These are phyloP conservation scores for Neodiprion fabricii DNA, from an alignment of 1,140 invertebrate genomes.

Conservation along the genomic window DNA sequence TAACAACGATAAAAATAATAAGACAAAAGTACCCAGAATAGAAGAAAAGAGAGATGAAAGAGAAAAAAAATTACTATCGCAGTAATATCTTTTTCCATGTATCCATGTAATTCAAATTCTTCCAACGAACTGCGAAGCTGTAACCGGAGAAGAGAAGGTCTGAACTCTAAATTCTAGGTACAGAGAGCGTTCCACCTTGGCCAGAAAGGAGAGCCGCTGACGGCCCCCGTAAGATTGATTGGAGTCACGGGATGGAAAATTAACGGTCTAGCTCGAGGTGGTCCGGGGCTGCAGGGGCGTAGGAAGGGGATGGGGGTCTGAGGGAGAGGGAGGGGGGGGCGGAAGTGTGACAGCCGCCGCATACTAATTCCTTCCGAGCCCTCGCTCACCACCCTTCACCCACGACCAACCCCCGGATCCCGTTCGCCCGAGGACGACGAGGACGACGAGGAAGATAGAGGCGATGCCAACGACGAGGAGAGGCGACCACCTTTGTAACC, in stretches of 20 bases:
- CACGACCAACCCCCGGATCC: constrained; percentile 22
- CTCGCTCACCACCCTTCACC: not conserved
- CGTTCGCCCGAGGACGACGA: constrained; percentile 23
- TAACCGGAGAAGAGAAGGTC: not conserved
- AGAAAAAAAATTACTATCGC: no score
- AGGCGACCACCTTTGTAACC: constrained; percentile 15
- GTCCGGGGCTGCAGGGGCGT: constrained; percentile 14
- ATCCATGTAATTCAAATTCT: not conserved
- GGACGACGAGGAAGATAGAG: not conserved
- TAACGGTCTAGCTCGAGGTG: constrained; percentile 49
- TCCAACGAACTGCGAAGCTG: not conserved
- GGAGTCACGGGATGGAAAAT: constrained; percentile 61
- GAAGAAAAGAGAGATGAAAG: not conserved
- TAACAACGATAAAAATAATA: not conserved
- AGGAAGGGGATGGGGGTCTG: constrained; percentile 30
- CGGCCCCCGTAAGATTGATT: constrained; percentile 55
- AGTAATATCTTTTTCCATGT: not conserved
- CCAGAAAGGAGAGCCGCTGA: constrained; percentile 46
- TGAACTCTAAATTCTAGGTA: not conserved
- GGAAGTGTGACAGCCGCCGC: constrained; percentile 48
- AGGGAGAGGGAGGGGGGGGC: constrained; percentile 32
- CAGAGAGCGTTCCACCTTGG: constrained; percentile 11
- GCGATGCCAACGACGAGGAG: not conserved
- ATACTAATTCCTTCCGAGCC: constrained; percentile 50
- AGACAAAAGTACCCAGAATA: not conserved